These are phyloP conservation scores for Cecidostiba fungosa DNA, from an alignment of 2,888 invertebrate genomes.

Conservation along the genomic window DNA sequence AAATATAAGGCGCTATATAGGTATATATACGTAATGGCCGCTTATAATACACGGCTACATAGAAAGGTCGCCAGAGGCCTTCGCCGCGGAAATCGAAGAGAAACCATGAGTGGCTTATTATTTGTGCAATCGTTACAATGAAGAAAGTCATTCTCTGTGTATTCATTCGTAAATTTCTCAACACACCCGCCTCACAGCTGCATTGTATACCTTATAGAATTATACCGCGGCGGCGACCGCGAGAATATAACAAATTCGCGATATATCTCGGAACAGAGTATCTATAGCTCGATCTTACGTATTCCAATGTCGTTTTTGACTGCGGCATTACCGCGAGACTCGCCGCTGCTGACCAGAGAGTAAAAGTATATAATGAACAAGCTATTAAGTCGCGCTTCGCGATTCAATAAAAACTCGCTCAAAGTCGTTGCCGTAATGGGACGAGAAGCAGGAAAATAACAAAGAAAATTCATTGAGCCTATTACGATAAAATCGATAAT, in stretches of 20 bases:
- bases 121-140: constrained; percentile 10
- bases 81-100: not conserved
- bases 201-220: too few relatives aligned
- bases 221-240: too few relatives aligned
- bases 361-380: not conserved
- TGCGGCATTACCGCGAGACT: not conserved
- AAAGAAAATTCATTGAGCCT: not conserved
- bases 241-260: not conserved
- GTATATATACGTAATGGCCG: not conserved
- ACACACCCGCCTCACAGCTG: constrained; percentile 4
- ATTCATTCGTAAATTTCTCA: constrained; percentile 22
- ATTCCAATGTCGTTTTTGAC: not conserved
- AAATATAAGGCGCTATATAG: not conserved
- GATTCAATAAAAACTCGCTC: not conserved
- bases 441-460: not conserved
- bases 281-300: not conserved
- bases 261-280: not conserved
- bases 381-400: not conserved
- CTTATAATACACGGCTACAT: not conserved
- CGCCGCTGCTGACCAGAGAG: too few relatives aligned
- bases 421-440: not conserved
- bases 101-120: not conserved
- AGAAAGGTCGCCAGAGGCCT: constrained; percentile 20
- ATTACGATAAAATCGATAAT: not conserved
- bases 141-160: constrained; percentile 8